Conservation (phyloP, 2,888 invertebrate species). For the Eupithecia subfuscata region DNA sequence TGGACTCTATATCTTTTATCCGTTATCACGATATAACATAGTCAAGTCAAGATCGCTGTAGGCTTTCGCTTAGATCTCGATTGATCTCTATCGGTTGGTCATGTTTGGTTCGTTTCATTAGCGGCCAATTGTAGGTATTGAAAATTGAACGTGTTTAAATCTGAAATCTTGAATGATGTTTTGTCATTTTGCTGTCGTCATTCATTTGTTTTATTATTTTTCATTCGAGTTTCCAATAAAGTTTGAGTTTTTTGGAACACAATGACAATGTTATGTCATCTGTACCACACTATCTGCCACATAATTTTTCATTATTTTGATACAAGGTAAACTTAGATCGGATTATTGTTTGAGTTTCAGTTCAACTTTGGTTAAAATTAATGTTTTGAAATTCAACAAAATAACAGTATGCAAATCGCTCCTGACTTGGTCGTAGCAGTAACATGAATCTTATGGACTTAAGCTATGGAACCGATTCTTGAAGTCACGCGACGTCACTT, state of each 20-base stretch:
- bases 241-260: background rate
- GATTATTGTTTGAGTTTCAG: background rate
- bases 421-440: background rate
- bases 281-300: background rate
- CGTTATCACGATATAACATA: background rate
- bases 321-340: background rate
- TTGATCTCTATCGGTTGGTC: background rate
- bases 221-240: background rate
- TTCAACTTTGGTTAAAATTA: background rate
- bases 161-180: too few relatives aligned
- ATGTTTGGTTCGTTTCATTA: background rate
- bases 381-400: background rate
- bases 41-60: background rate
- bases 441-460: background rate
- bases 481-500: slow-evolving; percentile 57
- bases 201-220: background rate
- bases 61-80: too few relatives aligned
- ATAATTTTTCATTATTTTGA: background rate
- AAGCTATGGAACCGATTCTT: slow-evolving; percentile 33
- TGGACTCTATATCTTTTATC: background rate
- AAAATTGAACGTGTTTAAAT: too few relatives aligned
- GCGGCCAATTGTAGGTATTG: too few relatives aligned
- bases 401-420: background rate
- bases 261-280: background rate
- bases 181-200: too few relatives aligned